Evolutionary conservation across 1,140 invertebrate genomes (phyloP), one percentile per base, ranked within the genome.

Genomic region (Saccostrea echinata): DNA sequence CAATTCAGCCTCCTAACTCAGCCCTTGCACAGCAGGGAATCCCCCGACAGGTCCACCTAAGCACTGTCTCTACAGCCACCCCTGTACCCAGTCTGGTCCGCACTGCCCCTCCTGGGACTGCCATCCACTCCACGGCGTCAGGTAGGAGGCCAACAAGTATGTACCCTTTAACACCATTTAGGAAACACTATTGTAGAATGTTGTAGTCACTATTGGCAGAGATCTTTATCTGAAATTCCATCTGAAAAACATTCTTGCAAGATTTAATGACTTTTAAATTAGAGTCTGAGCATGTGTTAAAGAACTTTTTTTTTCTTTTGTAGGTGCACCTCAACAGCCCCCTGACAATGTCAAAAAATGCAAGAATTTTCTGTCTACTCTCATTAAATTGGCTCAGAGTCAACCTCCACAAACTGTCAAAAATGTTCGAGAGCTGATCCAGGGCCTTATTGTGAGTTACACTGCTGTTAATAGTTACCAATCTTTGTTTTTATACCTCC

Each of bases 311-410:
- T 57, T 24, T 81, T 82, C 33, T 18, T 35, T 87, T 55, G 43
- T 33, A 88, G 64, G 16, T 51, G 68, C 80, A 57, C 89, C 89
- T 27, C 90, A 90, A 55, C 90, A 90, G 84, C 90, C 89, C 86
- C 61, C 94, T 83, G 94, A 95, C 61, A 94, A 95, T 92, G 94
- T 95, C 96, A 98, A 98, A 95, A 99, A 99, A 96, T 99, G 98
- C 96, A 97, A 98, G 94, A 99, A 99, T 96, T 99, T 99, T 95
- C 96, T 99, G 94, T 98, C 98, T 85, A 99, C 99, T 95, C 96
- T 99, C 90, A 96, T 99, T 92, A 98, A 98, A 94, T 96, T 99
- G 93, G 99, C 98, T 89, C 98, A 97, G 96, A 97, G 98, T 95
- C 98, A 99, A 96, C 98, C 98, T 86, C 97, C 97, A 95, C 96